Evolutionary conservation across 1,140 invertebrate species (phyloP), one percentile per base, ranked within the genome.

Genomic region (Eriosoma lanigerum): DNA sequence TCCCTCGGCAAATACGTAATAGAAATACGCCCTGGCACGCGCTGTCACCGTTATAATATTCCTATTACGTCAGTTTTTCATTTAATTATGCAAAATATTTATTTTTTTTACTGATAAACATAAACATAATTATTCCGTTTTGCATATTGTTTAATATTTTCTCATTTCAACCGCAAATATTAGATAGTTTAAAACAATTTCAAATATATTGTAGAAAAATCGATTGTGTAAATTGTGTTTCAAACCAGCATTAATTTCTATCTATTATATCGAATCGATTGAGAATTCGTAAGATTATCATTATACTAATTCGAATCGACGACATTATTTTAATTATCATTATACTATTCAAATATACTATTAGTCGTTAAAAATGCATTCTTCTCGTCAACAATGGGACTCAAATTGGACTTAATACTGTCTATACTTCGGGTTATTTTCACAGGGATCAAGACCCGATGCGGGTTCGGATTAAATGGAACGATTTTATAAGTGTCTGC

Each of bases 381-480:
- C 32, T 19, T n/a, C 52, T n/a, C 32, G 32, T 68, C 3, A 68
- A 48, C 72, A 75, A 75, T 75, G 50, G 26, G 26, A 24, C 66
- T 68, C 8, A 24, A 48, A 68, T 46, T 48, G 44, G 44, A 68
- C 66, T 68, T 48, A 60, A 46, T 32, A 2, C 54, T 26, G 54
- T 56, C 75, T n/a, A n/a, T n/a, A n/a, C n/a, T n/a, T n/a, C n/a
- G n/a, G n/a, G n/a, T 78, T 78, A 44, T 21, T 4, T 38, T 4
- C 32, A 8, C 32, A 12, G 38, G 75, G 44, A 76, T 58, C 54
- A 58, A 76, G 52, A 58, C 50, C 32, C 38, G 21, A 78, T 29
- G 75, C 54, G 75, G 56, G 56, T 60, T 44, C 19, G 24, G 75
- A 78, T 78, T 78, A 78, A 38, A 38, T 46, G 52, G 6, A n/a